A percentile compares a stretch with the other conserved stretches of the same genome.
phyloP scores from a whole-genome alignment of 2,797 vertebrate species.

The Meda fulgida region DNA sequence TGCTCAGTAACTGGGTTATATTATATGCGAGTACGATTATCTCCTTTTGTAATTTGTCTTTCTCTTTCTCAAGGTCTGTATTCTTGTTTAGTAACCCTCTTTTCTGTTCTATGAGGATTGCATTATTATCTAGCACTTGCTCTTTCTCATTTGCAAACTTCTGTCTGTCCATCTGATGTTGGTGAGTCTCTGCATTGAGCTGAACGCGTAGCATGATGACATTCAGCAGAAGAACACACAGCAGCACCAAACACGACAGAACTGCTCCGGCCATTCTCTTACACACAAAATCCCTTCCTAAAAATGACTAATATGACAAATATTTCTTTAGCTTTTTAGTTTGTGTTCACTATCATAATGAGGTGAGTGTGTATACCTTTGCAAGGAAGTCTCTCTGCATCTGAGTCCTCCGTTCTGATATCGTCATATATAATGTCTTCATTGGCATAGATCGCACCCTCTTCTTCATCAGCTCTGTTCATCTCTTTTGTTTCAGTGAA shows the following conservation, averaged over 20 bases:
- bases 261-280: neutral
- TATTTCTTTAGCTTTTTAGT: neutral
- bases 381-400: neutral
- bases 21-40: fast-evolving
- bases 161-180: neutral
- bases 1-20: neutral
- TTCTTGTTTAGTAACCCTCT: neutral
- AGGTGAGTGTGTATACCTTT: neutral
- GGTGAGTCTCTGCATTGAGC: neutral
- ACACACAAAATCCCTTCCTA: neutral
- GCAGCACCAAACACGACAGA: conserved; percentile 9
- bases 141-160: neutral
- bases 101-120: neutral
- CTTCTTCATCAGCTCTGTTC: neutral
- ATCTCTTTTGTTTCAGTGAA: neutral
- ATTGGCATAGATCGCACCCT: neutral
- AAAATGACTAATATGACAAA: neutral
- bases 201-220: neutral
- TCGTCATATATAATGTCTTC: neutral
- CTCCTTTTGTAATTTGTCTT: neutral
- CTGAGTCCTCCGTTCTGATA: neutral
- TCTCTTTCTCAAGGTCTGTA: neutral
- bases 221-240: neutral
- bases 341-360: neutral
- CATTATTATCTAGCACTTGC: fast-evolving